phyloP scores from a whole-genome alignment of 2,888 invertebrate genomes.

The Pyrrhia umbra region DNA sequence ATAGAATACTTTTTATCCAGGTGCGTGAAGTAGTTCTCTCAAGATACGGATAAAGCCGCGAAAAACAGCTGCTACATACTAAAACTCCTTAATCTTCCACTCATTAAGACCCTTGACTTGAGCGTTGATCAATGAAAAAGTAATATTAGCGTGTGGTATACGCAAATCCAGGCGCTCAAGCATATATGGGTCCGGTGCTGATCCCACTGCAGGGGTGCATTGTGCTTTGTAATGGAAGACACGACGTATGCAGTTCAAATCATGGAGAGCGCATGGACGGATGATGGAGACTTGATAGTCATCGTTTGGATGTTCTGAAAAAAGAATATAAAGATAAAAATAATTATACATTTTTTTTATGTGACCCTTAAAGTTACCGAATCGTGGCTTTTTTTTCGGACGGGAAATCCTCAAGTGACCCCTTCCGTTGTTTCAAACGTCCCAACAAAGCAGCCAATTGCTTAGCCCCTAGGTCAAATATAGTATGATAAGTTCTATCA shows the following conservation, averaged over 20 bases:
- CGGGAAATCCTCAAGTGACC: too few species aligned
- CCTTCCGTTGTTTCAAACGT: too few species aligned
- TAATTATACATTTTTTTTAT: not conserved
- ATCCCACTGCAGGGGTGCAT: conserved; percentile 52
- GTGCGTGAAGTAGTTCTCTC: too few species aligned
- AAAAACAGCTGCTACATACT: too few species aligned
- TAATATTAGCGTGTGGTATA: conserved; percentile 41
- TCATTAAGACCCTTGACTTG: conserved; percentile 44
- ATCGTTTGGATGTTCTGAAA: conserved; percentile 1
- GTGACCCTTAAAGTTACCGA: too few species aligned
- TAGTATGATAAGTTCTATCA: too few species aligned
- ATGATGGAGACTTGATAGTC: conserved; percentile 14
- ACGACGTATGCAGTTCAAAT: conserved; percentile 60
- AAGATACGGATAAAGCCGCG: too few species aligned
- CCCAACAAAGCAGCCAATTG: too few species aligned
- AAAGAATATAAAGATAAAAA: not conserved
- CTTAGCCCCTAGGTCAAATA: too few species aligned
- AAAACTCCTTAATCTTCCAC: conserved; percentile 32
- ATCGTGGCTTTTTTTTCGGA: too few species aligned
- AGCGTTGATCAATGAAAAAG: conserved; percentile 20
- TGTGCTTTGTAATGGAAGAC: conserved; percentile 53
- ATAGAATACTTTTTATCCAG: too few species aligned
- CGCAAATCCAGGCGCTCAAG: conserved; percentile 18
- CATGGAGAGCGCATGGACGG: conserved; percentile 53
- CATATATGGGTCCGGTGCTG: conserved; percentile 54